Evolutionary conservation across 2,888 invertebrate species (phyloP).

Genomic region (Stenolophus ochropezus): DNA sequence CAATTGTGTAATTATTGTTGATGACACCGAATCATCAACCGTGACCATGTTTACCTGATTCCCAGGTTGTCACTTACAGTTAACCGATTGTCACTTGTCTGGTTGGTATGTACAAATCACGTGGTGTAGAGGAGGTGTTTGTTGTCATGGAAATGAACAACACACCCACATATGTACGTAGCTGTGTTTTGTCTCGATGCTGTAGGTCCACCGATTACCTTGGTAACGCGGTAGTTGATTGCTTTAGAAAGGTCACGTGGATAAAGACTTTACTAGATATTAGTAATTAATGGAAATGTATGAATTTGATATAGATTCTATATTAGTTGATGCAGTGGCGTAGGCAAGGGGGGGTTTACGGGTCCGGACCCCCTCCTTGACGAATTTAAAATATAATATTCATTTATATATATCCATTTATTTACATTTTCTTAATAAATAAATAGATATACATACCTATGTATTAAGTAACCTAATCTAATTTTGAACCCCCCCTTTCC

Average conservation of each 20-base stretch:
- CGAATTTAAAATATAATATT: too few relatives aligned
- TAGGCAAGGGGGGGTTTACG: too few relatives aligned
- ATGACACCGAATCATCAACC: constrained; percentile 14
- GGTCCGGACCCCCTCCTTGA: too few relatives aligned
- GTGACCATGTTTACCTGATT: constrained; percentile 12
- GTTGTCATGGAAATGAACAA: not conserved
- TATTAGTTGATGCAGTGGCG: too few relatives aligned
- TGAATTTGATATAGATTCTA: not conserved
- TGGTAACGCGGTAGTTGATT: not conserved
- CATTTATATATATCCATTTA: too few relatives aligned
- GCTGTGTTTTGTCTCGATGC: not conserved
- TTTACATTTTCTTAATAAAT: too few relatives aligned
- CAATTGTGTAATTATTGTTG: not conserved
- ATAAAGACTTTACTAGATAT: not conserved
- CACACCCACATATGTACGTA: constrained; percentile 15
- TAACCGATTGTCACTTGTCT: not conserved
- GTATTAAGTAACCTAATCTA: too few relatives aligned
- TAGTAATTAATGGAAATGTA: not conserved
- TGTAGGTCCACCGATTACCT: not conserved
- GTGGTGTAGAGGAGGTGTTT: not conserved
- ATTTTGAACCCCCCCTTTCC: too few relatives aligned
- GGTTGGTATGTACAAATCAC: not conserved
- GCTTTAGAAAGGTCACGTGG: not conserved
- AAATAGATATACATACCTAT: too few relatives aligned
- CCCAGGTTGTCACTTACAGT: not conserved